Percentiles rank a stretch among this genome's conserved stretches.
Conservation (phyloP, 2,888 invertebrate species). For the Leptopilina drosophilae region DNA sequence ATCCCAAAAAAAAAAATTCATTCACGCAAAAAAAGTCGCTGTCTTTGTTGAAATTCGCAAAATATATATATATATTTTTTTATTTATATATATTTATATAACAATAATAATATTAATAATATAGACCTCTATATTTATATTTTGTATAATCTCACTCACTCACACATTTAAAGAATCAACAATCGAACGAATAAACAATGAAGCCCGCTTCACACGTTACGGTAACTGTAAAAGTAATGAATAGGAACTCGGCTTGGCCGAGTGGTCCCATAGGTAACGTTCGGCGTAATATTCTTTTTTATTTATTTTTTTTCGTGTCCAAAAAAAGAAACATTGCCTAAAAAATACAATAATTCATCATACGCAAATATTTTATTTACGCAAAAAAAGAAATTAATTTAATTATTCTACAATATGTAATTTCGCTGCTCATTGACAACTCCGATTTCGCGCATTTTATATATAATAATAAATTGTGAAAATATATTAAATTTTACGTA, state of each 20-base stretch:
- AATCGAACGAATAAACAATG: constrained; percentile 66
- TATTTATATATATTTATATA: constrained; percentile 45
- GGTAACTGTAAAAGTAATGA: constrained; percentile 48
- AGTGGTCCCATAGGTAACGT: constrained; percentile 50
- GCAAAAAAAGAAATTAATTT: constrained; percentile 41
- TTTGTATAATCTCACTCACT: constrained; percentile 58
- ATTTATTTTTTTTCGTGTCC: constrained; percentile 6
- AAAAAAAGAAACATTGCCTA: constrained; percentile 34
- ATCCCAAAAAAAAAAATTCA: constrained; percentile 40
- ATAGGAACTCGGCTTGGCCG: constrained; percentile 49
- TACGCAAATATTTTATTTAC: constrained; percentile 41
- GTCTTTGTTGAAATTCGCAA: constrained; percentile 40
- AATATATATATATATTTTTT: constrained; percentile 44
- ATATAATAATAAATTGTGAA: constrained; percentile 55
- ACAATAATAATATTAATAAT: constrained; percentile 44
- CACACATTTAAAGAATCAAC: constrained; percentile 62
- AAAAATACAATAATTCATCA: constrained; percentile 11
- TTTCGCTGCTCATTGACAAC: constrained; percentile 45
- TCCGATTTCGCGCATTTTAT: constrained; percentile 48
- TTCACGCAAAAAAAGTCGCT: constrained; percentile 41
- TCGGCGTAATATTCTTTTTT: constrained; percentile 45
- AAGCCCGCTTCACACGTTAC: constrained; percentile 69
- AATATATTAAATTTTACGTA: constrained; percentile 71
- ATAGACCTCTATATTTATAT: constrained; percentile 42
- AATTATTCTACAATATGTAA: constrained; percentile 39